Conservation (phyloP, 1,140 invertebrate species). For the Zaprionus inermis region DNA sequence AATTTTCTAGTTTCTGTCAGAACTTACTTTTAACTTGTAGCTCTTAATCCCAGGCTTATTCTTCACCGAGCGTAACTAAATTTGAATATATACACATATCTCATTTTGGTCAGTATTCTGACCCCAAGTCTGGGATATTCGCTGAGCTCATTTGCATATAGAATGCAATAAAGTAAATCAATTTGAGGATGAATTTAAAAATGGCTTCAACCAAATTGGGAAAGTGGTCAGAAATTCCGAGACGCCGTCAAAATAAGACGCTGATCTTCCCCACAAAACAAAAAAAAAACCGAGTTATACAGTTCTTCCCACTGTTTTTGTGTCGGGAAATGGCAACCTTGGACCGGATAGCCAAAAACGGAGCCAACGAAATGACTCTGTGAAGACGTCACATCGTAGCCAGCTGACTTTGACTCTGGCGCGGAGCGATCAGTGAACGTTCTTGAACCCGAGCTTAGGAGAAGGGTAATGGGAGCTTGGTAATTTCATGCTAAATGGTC, state of each 20-base stretch:
- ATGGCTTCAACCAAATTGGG: conserved; percentile 64
- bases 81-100: background rate
- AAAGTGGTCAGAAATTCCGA: conserved; percentile 52
- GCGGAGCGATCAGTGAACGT: conserved; percentile 54
- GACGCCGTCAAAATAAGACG: conserved; percentile 13
- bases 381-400: conserved; percentile 53
- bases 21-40: background rate
- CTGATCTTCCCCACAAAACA: background rate
- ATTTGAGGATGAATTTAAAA: conserved; percentile 50
- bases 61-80: background rate
- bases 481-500: conserved; percentile 59
- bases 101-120: conserved; percentile 12
- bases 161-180: conserved; percentile 74
- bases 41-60: background rate
- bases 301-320: conserved; percentile 26
- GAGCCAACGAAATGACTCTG: conserved; percentile 37
- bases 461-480: background rate
- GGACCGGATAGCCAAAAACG: conserved; percentile 57
- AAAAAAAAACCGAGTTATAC: background rate
- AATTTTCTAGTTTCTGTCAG: background rate
- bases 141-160: conserved; percentile 66
- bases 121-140: conserved; percentile 16
- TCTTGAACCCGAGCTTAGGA: conserved; percentile 55
- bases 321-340: conserved; percentile 72
- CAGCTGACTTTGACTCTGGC: too few relatives aligned